Base-by-base conservation (phyloP, 2,113 vertebrate genomes). In the Cryptotis parvus region DNA sequence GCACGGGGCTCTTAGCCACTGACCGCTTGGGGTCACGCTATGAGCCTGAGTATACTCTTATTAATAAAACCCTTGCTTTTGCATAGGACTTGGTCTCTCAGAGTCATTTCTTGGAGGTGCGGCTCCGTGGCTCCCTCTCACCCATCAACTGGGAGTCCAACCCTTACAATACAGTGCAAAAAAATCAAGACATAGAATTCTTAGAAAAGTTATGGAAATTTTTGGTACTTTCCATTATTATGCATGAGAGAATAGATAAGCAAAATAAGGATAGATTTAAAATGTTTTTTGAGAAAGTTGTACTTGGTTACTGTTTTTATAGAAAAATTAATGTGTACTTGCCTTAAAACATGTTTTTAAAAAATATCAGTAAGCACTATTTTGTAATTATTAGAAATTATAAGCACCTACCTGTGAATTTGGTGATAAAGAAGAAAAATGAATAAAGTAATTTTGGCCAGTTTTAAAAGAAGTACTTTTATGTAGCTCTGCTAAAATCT, bases 381-480 rank as follows among this genome's bases (percentile, higher is more conserved):
- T 69, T 37, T 33, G 65, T n/a, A n/a, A n/a, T n/a, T n/a, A 20
- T 33, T 52, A 45, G 41, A 84, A 80, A 66, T 65, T 76, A 73
- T 80, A 76, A 95, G 27, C 73, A 27, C 1, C 22, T 73, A 0
- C 20, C 1, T 37, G 12, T 52, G 11, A 82, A 75, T 79, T n/a
- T 88, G 9, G 52, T 8, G 66, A 82, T 33, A 14, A 12, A 83
- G 39, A 72, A 16, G 4, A 82, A 58, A 9, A 1, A 4, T 43
- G 43, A 11, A 24, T 37, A 5, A 39, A 39, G n/a, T n/a, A n/a
- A 73, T 89, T 45, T 24, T 80, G 82, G 20, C 4, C 2, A 73
- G 9, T 41, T 55, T 41, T 79, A 83, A 88, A 84, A 80, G 24
- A 39, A 84, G 22, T 80, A 7, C 24, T 82, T 78, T 84, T n/a